Conservation (phyloP, 2,888 invertebrate species). For the Nowickia ferox region DNA sequence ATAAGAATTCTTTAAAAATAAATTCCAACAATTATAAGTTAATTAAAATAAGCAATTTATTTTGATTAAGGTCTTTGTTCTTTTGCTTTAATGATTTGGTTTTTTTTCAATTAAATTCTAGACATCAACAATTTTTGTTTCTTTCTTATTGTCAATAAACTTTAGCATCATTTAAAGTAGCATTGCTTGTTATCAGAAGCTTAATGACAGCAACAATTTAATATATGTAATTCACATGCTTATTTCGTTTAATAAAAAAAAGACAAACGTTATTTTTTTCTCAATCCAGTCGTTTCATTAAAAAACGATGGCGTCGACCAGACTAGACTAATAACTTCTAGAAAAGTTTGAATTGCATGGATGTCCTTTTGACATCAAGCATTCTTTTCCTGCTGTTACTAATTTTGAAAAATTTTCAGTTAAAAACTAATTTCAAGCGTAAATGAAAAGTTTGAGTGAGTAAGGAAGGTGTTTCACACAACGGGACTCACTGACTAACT, state of each 20-base stretch:
- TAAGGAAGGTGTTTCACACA: not conserved
- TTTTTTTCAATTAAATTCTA: slow-evolving; percentile 36
- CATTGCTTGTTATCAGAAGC: slow-evolving; percentile 22
- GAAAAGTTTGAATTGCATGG: slow-evolving; percentile 33
- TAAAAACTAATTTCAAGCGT: slow-evolving; percentile 15
- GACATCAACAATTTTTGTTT: slow-evolving; percentile 31
- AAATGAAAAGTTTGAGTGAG: slow-evolving; percentile 24
- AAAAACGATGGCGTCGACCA: slow-evolving; percentile 56
- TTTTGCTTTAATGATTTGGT: not conserved
- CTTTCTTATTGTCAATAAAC: slow-evolving; percentile 14
- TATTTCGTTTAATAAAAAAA: slow-evolving; percentile 19
- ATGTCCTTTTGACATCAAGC: slow-evolving; percentile 32
- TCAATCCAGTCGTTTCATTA: not conserved
- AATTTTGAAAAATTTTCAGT: slow-evolving; percentile 27
- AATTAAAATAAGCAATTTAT: no score
- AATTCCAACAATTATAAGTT: no score
- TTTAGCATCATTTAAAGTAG: slow-evolving; percentile 12
- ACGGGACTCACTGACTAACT: not conserved
- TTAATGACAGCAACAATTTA: slow-evolving; percentile 36
- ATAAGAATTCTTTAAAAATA: no score
- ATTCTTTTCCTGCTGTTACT: slow-evolving; percentile 19
- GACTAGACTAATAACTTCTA: slow-evolving; percentile 69
- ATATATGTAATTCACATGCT: slow-evolving; percentile 33
- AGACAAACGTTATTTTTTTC: slow-evolving; percentile 10
- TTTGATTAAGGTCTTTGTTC: slow-evolving; percentile 1